Evolutionary conservation across 2,113 vertebrate species (phyloP).

Genomic region (Lagenorhynchus albirostris): DNA sequence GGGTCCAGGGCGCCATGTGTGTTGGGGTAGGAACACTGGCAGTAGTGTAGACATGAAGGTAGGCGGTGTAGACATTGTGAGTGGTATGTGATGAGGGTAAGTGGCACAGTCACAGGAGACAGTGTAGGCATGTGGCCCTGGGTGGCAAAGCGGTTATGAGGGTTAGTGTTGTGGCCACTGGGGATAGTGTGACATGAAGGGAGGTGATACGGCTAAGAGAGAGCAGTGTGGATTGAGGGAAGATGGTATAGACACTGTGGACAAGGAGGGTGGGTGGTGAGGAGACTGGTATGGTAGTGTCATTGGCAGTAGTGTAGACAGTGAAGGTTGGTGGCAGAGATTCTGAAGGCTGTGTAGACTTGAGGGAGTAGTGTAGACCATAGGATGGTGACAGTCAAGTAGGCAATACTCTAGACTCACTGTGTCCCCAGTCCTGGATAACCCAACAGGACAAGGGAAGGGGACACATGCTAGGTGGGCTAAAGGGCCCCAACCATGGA

Average conservation of each 20-base stretch:
- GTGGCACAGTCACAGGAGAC: neutral
- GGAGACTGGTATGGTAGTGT: neutral
- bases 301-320: neutral
- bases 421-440: too few relatives aligned
- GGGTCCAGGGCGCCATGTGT: rapidly evolving
- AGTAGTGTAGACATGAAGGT: neutral
- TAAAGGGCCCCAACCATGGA: rapidly evolving
- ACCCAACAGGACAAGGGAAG: neutral
- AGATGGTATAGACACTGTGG: neutral
- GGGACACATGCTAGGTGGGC: neutral
- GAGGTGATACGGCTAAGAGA: neutral
- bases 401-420: neutral
- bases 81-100: rapidly evolving
- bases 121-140: neutral
- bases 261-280: neutral
- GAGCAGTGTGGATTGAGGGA: neutral
- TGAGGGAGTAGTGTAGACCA: neutral
- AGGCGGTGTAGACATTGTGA: rapidly evolving
- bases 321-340: neutral
- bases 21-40: neutral
- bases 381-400: neutral
- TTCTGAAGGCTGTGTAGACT: neutral
- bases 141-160: neutral
- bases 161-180: rapidly evolving
- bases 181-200: neutral